These are phyloP conservation scores for Asobara japonica DNA, from an alignment of 1,140 invertebrate genomes.

Conservation along the genomic window DNA sequence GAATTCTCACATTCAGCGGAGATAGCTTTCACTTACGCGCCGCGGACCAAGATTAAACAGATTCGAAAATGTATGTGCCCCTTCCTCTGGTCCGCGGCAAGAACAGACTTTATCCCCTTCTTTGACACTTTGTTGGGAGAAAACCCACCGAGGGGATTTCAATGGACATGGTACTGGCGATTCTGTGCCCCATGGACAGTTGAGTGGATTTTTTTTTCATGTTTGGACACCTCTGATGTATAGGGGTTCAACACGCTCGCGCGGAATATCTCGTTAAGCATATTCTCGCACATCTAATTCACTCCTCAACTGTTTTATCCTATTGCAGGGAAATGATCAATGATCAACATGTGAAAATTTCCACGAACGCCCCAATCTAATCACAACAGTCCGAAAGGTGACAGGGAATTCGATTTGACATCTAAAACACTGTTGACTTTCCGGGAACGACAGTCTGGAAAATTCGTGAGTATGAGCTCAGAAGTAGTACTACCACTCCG, in stretches of 20 bases:
- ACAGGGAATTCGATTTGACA: too few species aligned
- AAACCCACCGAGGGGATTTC: neutral
- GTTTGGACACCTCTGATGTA: slow-evolving; percentile 9
- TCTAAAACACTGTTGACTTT: too few species aligned
- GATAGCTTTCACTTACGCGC: slow-evolving; percentile 66
- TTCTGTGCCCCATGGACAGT: neutral
- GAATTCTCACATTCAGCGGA: slow-evolving; percentile 63
- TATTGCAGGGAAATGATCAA: too few species aligned
- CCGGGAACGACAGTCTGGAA: too few species aligned
- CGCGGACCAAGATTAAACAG: slow-evolving; percentile 65
- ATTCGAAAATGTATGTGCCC: slow-evolving; percentile 62
- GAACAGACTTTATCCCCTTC: neutral
- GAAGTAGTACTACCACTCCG: too few species aligned
- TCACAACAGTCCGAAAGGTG: too few species aligned
- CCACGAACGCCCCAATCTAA: too few species aligned
- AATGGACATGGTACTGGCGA: slow-evolving; percentile 4
- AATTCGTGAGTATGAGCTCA: too few species aligned
- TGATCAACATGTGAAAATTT: too few species aligned
- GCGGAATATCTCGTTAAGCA: neutral
- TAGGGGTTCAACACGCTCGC: neutral
- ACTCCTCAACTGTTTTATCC: too few species aligned
- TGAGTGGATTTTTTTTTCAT: neutral
- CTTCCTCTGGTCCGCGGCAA: slow-evolving; percentile 7
- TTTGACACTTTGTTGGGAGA: slow-evolving; percentile 9
- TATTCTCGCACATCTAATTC: too few species aligned